These are phyloP conservation scores for Idaea aversata DNA, from an alignment of 2,888 invertebrate genomes.

Conservation along the genomic window DNA sequence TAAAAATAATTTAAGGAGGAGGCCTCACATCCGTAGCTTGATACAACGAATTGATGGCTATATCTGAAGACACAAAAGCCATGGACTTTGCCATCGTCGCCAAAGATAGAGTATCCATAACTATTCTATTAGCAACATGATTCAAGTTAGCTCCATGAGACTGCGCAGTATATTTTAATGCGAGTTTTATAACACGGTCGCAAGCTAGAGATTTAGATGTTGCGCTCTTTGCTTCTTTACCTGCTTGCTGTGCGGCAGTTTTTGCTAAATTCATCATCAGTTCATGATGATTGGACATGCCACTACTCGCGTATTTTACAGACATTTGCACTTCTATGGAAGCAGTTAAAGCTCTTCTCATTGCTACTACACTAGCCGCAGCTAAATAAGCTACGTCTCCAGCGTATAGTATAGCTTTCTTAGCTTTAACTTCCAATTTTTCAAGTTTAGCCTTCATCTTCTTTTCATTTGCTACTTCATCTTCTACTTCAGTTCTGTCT, in stretches of 20 bases:
- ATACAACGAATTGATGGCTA: slow-evolving; percentile 73
- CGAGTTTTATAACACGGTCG: slow-evolving; percentile 67
- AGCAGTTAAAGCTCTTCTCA: slow-evolving; percentile 70
- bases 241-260: slow-evolving; percentile 74
- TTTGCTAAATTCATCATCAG: slow-evolving; percentile 76
- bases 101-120: slow-evolving; percentile 70
- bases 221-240: slow-evolving; percentile 72
- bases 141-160: slow-evolving; percentile 69
- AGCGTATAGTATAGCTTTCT: slow-evolving; percentile 73
- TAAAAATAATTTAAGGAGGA: slow-evolving; percentile 42
- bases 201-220: slow-evolving; percentile 68
- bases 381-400: slow-evolving; percentile 74
- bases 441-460: slow-evolving; percentile 63
- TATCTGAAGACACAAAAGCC: slow-evolving; percentile 73
- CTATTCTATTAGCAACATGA: slow-evolving; percentile 70
- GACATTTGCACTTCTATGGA: slow-evolving; percentile 76
- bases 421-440: slow-evolving; percentile 66
- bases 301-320: slow-evolving; percentile 66
- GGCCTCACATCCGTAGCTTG: slow-evolving; percentile 71
- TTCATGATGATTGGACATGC: slow-evolving; percentile 72
- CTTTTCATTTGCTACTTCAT: slow-evolving; percentile 55
- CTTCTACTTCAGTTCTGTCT: slow-evolving; percentile 61
- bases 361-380: slow-evolving; percentile 71
- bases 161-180: slow-evolving; percentile 70
- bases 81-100: slow-evolving; percentile 72